These are phyloP conservation scores for Drosophila sucinea DNA, from an alignment of 1,140 invertebrate species.

Conservation along the genomic window DNA sequence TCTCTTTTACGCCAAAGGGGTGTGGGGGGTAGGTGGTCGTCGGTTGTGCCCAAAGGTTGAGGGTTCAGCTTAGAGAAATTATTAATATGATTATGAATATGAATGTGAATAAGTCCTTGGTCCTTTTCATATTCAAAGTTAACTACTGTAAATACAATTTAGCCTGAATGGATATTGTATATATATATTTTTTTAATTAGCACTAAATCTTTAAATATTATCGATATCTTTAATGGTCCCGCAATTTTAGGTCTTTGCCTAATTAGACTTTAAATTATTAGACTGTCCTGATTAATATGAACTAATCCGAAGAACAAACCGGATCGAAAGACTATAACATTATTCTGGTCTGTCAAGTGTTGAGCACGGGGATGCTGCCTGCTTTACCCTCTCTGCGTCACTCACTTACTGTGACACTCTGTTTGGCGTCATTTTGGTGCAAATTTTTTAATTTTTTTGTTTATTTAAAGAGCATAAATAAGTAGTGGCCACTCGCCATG, in stretches of 20 bases:
- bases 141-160: slow-evolving; percentile 50
- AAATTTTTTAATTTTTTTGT: slow-evolving; percentile 5
- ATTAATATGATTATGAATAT: slow-evolving; percentile 60
- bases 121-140: slow-evolving; percentile 56
- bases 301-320: no score
- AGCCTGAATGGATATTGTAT: slow-evolving; percentile 18
- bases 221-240: neutral
- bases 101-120: slow-evolving; percentile 36
- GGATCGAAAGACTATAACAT: no score
- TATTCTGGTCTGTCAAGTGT: no score
- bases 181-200: slow-evolving; percentile 9
- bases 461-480: slow-evolving; percentile 1
- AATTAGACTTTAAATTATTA: no score
- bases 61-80: slow-evolving; percentile 60
- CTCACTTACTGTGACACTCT: neutral
- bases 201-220: neutral
- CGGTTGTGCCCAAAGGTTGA: slow-evolving; percentile 18
- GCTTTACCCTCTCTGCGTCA: no score
- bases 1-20: neutral
- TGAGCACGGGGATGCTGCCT: no score
- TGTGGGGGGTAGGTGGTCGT: neutral
- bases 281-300: no score
- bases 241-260: no score
- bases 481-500: slow-evolving; percentile 1
- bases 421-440: neutral